These are phyloP conservation scores for Dryoscopus gambensis DNA, from an alignment of 2,113 vertebrate species.

Conservation along the genomic window DNA sequence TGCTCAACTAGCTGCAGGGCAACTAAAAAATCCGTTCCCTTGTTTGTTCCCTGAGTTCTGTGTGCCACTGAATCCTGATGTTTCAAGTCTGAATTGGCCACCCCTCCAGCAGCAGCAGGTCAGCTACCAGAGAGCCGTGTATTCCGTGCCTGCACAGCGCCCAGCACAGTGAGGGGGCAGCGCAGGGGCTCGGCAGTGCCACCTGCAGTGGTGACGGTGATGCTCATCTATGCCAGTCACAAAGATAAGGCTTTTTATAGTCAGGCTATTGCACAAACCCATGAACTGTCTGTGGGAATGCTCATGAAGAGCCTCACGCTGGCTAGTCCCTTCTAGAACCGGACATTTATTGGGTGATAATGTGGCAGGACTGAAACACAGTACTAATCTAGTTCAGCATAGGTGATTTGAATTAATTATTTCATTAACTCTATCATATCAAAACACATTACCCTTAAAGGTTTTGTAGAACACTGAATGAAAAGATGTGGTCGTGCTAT, in stretches of 20 bases:
- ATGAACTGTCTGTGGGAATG: neutral
- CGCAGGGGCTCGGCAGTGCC: neutral
- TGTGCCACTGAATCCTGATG: neutral
- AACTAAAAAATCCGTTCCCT: neutral
- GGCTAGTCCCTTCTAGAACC: neutral
- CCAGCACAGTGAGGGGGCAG: neutral
- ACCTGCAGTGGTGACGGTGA: neutral
- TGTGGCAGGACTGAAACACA: neutral
- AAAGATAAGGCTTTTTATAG: neutral
- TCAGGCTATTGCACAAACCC: neutral
- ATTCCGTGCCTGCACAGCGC: neutral
- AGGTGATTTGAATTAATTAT: conserved; percentile 2
- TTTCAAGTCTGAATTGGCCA: neutral
- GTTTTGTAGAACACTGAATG: neutral
- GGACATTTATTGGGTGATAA: neutral
- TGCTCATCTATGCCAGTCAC: neutral
- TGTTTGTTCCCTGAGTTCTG: neutral
- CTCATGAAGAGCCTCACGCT: neutral
- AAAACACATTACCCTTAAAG: neutral
- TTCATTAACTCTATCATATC: conserved; percentile 15
- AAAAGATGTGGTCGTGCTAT: neutral
- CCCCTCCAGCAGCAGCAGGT: neutral
- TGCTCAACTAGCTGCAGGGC: neutral
- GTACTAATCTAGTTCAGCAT: neutral
- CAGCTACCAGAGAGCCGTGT: neutral